Evolutionary conservation across 2,797 vertebrate genomes (phyloP).

Genomic region (Delichon dasypus): DNA sequence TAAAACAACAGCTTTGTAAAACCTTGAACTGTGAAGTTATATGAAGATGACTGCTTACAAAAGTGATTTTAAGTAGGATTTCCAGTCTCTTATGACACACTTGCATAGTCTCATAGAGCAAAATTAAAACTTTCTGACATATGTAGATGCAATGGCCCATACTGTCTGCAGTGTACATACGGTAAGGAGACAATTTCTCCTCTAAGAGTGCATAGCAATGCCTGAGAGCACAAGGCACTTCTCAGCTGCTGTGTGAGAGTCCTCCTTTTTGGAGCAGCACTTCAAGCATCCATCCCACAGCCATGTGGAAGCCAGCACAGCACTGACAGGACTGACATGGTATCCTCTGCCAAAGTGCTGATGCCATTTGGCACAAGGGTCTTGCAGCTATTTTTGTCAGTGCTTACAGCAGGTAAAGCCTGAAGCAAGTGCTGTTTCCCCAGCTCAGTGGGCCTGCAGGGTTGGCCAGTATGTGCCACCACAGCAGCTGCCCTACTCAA

Average conservation of each 20-base stretch:
- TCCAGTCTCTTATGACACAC: not conserved
- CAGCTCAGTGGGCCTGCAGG: not conserved
- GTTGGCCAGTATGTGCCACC: fast-evolving
- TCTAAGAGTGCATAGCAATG: not conserved
- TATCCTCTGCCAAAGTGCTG: not conserved
- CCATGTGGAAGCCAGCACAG: fast-evolving
- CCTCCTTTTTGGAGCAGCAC: not conserved
- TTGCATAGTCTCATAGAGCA: fast-evolving
- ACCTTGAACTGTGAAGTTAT: not conserved
- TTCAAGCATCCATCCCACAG: not conserved
- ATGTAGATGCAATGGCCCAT: not conserved
- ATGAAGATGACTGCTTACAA: not conserved
- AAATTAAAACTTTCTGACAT: not conserved
- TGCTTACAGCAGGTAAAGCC: not conserved
- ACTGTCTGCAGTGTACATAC: fast-evolving
- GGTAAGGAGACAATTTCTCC: not conserved
- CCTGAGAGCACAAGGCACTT: not conserved
- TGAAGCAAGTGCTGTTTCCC: fast-evolving
- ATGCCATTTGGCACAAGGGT: fast-evolving
- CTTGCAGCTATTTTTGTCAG: not conserved
- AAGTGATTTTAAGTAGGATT: not conserved
- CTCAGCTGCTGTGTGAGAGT: not conserved
- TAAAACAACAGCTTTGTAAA: not conserved
- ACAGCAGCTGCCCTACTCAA: not conserved
- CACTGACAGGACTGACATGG: fast-evolving